Conservation (phyloP, 2,797 vertebrate species). For the Diplodus sargus region DNA sequence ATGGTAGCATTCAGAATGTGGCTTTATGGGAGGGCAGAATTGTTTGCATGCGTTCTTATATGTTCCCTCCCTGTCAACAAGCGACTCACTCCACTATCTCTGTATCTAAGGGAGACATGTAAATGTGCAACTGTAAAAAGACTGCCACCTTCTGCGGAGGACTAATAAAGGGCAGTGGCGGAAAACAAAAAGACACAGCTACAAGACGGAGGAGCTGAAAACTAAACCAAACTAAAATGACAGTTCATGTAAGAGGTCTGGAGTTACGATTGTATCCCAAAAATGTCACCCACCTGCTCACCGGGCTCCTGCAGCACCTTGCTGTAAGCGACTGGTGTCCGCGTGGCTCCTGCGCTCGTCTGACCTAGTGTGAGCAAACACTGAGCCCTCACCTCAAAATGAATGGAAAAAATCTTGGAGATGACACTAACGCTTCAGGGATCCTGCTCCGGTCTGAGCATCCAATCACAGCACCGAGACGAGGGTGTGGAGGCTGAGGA, state of each 20-base stretch:
- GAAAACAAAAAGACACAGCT: neutral
- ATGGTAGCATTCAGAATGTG: accelerated
- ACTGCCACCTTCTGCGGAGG: neutral
- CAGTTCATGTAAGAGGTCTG: neutral
- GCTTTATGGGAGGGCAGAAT: neutral
- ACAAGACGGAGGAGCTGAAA: neutral
- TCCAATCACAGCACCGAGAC: slow-evolving; percentile 74
- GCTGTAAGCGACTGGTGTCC: slow-evolving; percentile 11
- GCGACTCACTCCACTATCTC: neutral
- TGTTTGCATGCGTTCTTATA: slow-evolving; percentile 10
- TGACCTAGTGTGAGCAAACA: slow-evolving; percentile 30
- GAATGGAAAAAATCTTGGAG: slow-evolving; percentile 56
- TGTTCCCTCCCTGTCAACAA: slow-evolving; percentile 9
- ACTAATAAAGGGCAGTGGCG: neutral
- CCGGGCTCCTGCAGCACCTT: neutral
- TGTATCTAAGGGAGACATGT: slow-evolving; percentile 35
- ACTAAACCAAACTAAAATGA: neutral
- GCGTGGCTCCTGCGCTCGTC: neutral
- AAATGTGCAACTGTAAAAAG: slow-evolving; percentile 34
- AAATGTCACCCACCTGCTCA: slow-evolving; percentile 60
- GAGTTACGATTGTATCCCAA: neutral
- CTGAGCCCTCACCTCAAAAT: slow-evolving; percentile 44
- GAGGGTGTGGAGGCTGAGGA: slow-evolving; percentile 52
- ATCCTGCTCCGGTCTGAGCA: slow-evolving; percentile 53
- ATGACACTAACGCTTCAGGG: slow-evolving; percentile 78